Evolutionary conservation across 2,113 vertebrate species (phyloP).

Genomic region (Scatophagus argus): DNA sequence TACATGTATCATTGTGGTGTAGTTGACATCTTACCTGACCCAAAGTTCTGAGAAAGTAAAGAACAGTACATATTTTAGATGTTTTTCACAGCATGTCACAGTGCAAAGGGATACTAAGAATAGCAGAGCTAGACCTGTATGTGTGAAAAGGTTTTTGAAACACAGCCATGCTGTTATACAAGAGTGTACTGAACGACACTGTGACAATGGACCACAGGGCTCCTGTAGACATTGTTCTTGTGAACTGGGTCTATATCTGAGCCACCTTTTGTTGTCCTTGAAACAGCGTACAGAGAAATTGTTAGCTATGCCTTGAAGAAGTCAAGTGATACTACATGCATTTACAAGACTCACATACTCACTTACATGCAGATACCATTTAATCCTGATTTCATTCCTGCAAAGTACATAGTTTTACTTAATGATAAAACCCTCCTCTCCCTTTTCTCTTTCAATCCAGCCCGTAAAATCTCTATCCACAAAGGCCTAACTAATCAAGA

Average conservation of each 20-base stretch:
- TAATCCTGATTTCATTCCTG: background rate
- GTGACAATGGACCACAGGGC: constrained; percentile 23
- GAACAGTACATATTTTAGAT: constrained; percentile 6
- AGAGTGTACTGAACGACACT: constrained; percentile 24
- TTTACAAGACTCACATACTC: too few relatives aligned
- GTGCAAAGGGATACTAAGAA: constrained; percentile 50
- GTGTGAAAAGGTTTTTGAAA: constrained; percentile 60
- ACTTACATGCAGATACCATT: too few relatives aligned
- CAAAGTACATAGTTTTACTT: background rate
- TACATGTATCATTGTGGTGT: too few relatives aligned
- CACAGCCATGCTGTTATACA: constrained; percentile 38
- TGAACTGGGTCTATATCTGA: constrained; percentile 49
- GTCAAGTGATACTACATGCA: too few relatives aligned
- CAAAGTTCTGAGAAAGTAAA: background rate
- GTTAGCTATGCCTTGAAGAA: background rate
- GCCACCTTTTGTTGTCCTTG: constrained; percentile 37
- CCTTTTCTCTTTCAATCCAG: constrained; percentile 73
- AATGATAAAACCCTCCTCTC: background rate
- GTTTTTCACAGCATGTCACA: constrained; percentile 39
- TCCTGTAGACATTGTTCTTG: constrained; percentile 34
- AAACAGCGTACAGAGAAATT: constrained; percentile 1
- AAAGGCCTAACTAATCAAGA: constrained; percentile 87
- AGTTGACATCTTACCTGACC: background rate
- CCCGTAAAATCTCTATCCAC: constrained; percentile 86
- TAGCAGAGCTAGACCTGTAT: constrained; percentile 48